These are phyloP conservation scores for Tapirus indicus DNA, from an alignment of 2,797 vertebrate genomes.

Conservation along the genomic window DNA sequence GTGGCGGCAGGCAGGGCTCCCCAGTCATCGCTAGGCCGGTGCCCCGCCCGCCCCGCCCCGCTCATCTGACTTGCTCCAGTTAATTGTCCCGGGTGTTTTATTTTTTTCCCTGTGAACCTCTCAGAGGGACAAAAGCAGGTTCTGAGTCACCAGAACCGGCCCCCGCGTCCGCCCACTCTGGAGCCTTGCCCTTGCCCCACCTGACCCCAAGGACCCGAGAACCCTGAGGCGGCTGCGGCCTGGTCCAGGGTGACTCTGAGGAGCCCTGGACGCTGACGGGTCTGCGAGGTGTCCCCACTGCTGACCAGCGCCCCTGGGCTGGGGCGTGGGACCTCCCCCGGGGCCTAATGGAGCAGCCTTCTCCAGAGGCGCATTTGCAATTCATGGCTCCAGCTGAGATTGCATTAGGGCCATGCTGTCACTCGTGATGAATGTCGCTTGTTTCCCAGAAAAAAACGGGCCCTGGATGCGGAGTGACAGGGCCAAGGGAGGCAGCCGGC, in stretches of 20 bases:
- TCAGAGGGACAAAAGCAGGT: constrained; percentile 33
- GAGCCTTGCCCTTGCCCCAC: background rate
- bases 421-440: constrained; percentile 98
- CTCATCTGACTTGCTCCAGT: constrained; percentile 50
- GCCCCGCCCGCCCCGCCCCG: background rate
- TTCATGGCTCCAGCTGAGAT: constrained; percentile 97
- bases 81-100: constrained; percentile 13
- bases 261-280: background rate
- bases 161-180: constrained; percentile 39
- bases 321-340: constrained; percentile 90
- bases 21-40: background rate
- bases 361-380: constrained; percentile 94
- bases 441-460: constrained; percentile 97
- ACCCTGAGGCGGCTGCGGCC: background rate
- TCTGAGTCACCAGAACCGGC: constrained; percentile 54
- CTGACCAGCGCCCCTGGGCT: constrained; percentile 64
- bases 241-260: background rate
- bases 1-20: background rate
- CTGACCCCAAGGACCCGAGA: background rate
- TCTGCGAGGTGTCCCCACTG: background rate
- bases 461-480: constrained; percentile 97
- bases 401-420: constrained; percentile 99
- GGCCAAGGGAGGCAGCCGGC: constrained; percentile 80
- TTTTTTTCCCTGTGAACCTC: constrained; percentile 42
- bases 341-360: constrained; percentile 95